phyloP scores from a whole-genome alignment of 1,140 invertebrate genomes.

The Pseudomyrmex pallidus region DNA sequence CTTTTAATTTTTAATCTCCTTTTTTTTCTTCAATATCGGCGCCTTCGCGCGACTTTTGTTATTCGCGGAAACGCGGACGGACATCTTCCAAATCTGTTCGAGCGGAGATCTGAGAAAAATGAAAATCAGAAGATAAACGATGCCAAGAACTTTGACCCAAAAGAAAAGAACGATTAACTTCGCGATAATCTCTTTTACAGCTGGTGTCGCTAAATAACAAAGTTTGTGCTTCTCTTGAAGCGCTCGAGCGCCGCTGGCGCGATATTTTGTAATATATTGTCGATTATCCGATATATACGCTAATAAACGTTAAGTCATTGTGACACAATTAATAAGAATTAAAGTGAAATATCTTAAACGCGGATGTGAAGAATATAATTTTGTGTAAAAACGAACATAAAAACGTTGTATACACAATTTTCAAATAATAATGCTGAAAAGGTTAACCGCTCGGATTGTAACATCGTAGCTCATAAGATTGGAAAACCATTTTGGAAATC shows the following conservation, averaged over 20 bases:
- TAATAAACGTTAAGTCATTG: constrained; percentile 8
- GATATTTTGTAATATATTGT: constrained; percentile 40
- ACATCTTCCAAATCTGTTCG: constrained; percentile 43
- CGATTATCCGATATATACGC: background rate
- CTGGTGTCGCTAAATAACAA: constrained; percentile 50
- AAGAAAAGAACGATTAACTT: constrained; percentile 48
- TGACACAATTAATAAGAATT: background rate
- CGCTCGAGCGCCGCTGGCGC: background rate
- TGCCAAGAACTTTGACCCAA: constrained; percentile 36
- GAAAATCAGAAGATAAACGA: constrained; percentile 54
- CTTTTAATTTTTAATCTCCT: constrained; percentile 56
- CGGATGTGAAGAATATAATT: background rate
- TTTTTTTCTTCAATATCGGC: background rate
- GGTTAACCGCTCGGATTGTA: constrained; percentile 16
- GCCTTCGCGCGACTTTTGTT: background rate
- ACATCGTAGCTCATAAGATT: constrained; percentile 39
- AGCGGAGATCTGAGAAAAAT: constrained; percentile 48
- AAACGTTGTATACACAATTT: no score
- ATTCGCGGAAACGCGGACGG: background rate
- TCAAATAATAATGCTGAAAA: background rate
- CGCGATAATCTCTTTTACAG: constrained; percentile 50
- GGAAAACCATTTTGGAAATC: constrained; percentile 59
- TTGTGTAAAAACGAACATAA: no score
- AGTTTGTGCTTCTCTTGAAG: constrained; percentile 35
- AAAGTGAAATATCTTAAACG: background rate